A percentile compares a stretch with the other conserved stretches of the same genome.
phyloP scores from a whole-genome alignment of 2,888 invertebrate species.

The Vanessa cardui region DNA sequence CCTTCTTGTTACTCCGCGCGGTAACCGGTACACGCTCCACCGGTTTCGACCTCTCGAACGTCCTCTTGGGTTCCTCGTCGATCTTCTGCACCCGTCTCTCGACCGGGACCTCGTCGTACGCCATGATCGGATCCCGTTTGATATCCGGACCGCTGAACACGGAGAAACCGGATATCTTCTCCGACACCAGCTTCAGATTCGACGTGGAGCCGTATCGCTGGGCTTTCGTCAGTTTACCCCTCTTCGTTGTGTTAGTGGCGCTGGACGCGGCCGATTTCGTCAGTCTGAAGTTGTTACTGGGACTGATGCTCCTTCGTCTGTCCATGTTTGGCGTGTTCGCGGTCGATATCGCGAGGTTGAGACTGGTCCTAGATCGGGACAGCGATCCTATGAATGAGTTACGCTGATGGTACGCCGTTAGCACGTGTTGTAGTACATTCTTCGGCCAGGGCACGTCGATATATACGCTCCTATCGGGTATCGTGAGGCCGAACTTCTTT shows the following conservation, averaged over 20 bases:
- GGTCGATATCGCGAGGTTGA: conserved; percentile 65
- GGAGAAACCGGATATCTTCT: conserved; percentile 74
- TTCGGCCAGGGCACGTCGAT: conserved; percentile 72
- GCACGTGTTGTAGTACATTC: conserved; percentile 71
- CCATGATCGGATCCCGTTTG: conserved; percentile 71
- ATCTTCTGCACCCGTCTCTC: conserved; percentile 41
- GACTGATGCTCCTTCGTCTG: conserved; percentile 65
- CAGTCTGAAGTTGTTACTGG: conserved; percentile 44
- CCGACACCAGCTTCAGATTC: conserved; percentile 69
- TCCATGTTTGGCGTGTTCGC: conserved; percentile 64
- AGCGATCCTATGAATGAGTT: conserved; percentile 80
- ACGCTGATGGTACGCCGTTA: conserved; percentile 67
- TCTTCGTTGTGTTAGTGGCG: conserved; percentile 57
- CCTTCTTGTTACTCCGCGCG: conserved; percentile 43
- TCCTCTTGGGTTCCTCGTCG: conserved; percentile 52
- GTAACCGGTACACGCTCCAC: conserved; percentile 37
- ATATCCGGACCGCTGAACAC: conserved; percentile 62
- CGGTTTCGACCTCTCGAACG: conserved; percentile 48
- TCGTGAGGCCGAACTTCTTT: conserved; percentile 67
- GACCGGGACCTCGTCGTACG: conserved; percentile 54
- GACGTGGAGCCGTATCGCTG: conserved; percentile 69
- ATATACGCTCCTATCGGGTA: conserved; percentile 61
- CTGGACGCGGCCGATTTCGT: conserved; percentile 61
- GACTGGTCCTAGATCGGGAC: conserved; percentile 81
- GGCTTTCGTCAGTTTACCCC: conserved; percentile 60